A percentile compares a stretch with the other conserved stretches of the same genome.
phyloP scores from a whole-genome alignment of 2,113 vertebrate species.

The Alaudala cheleensis region DNA sequence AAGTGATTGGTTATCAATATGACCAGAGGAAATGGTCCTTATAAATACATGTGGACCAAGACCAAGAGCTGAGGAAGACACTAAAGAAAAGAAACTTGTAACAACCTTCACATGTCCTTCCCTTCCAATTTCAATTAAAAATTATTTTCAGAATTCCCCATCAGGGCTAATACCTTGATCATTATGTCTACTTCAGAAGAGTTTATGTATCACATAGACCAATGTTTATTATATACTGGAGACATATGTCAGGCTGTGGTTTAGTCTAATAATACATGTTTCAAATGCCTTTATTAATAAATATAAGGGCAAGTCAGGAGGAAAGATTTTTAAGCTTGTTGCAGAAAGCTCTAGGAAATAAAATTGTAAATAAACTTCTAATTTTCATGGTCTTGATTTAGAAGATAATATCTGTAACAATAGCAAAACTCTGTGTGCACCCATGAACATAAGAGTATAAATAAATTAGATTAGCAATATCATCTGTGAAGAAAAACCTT shows the following conservation, averaged over 20 bases:
- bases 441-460: neutral
- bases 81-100: neutral
- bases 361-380: neutral
- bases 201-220: neutral
- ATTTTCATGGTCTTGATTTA: neutral
- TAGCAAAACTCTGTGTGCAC: neutral
- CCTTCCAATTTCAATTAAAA: neutral
- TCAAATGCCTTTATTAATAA: neutral
- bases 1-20: neutral
- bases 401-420: neutral
- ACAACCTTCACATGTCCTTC: neutral
- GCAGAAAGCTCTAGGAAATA: neutral
- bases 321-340: neutral
- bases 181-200: neutral
- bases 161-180: neutral
- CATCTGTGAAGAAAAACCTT: neutral
- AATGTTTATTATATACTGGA: neutral
- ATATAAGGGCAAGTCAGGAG: neutral
- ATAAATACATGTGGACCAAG: neutral
- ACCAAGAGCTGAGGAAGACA: neutral
- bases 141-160: neutral
- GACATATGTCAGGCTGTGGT: neutral
- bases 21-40: neutral
- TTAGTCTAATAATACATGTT: neutral
- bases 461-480: neutral